A percentile compares a stretch with the other conserved stretches of the same genome.
phyloP scores from a whole-genome alignment of 2,888 invertebrate genomes.

The Dasypogon diadema region DNA sequence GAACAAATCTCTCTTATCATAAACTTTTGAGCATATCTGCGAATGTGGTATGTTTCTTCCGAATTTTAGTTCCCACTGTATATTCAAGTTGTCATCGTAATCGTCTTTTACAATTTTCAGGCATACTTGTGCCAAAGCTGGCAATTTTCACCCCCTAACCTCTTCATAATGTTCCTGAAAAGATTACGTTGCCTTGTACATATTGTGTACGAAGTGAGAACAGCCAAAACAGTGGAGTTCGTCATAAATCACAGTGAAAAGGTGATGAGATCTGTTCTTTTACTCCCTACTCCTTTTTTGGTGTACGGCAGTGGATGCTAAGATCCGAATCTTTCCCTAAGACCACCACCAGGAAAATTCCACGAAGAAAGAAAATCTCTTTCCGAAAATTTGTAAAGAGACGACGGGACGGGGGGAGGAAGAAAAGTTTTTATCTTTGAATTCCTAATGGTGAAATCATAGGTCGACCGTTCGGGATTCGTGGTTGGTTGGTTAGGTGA shows the following conservation, averaged over 20 bases:
- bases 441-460: conserved; percentile 1
- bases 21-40: neutral
- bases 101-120: conserved; percentile 17
- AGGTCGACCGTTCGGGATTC: conserved; percentile 8
- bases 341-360: neutral
- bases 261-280: conserved; percentile 23
- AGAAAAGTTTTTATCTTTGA: neutral
- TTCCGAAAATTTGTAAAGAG: conserved; percentile 6
- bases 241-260: conserved; percentile 33
- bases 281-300: neutral
- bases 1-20: conserved; percentile 31
- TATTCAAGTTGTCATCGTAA: conserved; percentile 3
- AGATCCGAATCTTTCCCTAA: conserved; percentile 2
- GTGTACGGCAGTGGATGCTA: neutral
- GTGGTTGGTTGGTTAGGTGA: conserved; percentile 25
- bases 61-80: neutral
- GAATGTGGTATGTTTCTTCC: neutral
- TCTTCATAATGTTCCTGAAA: neutral
- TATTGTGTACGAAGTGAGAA: conserved; percentile 27
- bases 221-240: conserved; percentile 34
- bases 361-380: conserved; percentile 1
- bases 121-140: neutral
- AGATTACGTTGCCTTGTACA: neutral
- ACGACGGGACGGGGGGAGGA: neutral
- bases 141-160: neutral